Percentiles rank a stretch among this genome's conserved stretches.
Evolutionary conservation across 2,888 invertebrate species (phyloP).

Genomic region (Latrodectus elegans): DNA sequence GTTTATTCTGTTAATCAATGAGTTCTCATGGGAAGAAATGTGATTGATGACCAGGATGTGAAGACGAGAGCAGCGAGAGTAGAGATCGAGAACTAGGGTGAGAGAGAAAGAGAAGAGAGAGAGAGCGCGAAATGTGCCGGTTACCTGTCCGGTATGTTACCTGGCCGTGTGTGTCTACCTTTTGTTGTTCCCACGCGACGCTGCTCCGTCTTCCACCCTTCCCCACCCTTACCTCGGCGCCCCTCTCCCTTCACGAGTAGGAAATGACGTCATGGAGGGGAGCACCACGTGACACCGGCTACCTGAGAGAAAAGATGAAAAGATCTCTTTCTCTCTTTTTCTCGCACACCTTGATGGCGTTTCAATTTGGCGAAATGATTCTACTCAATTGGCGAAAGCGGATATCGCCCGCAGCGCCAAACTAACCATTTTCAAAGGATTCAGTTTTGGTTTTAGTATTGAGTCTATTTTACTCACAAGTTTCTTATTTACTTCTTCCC

Average conservation of each 20-base stretch:
- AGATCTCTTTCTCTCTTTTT: constrained; percentile 12
- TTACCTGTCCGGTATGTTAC: constrained; percentile 61
- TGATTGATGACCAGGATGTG: neutral
- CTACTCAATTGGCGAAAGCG: constrained; percentile 11
- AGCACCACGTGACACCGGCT: constrained; percentile 51
- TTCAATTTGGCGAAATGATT: constrained; percentile 24
- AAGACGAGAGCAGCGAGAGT: neutral
- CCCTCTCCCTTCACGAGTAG: constrained; percentile 36
- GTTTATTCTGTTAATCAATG: neutral
- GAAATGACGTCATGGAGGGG: constrained; percentile 59
- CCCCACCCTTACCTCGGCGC: constrained; percentile 5
- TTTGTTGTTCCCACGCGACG: constrained; percentile 68
- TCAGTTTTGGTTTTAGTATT: neutral
- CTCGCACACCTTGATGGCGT: constrained; percentile 12
- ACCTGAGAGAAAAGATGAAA: constrained; percentile 26
- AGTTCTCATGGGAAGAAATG: constrained; percentile 1
- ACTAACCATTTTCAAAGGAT: neutral
- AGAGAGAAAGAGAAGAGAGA: constrained; percentile 18
- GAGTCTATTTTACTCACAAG: too few species aligned
- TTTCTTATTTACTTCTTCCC: too few species aligned
- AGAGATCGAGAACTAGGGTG: neutral
- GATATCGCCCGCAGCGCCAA: neutral
- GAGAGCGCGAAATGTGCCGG: constrained; percentile 23
- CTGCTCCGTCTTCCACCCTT: constrained; percentile 23
- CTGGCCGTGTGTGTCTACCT: constrained; percentile 63